Percentiles rank a stretch among this genome's conserved stretches.
These are phyloP conservation scores for Coremacera marginata DNA, from an alignment of 2,888 invertebrate species.

Conservation along the genomic window DNA sequence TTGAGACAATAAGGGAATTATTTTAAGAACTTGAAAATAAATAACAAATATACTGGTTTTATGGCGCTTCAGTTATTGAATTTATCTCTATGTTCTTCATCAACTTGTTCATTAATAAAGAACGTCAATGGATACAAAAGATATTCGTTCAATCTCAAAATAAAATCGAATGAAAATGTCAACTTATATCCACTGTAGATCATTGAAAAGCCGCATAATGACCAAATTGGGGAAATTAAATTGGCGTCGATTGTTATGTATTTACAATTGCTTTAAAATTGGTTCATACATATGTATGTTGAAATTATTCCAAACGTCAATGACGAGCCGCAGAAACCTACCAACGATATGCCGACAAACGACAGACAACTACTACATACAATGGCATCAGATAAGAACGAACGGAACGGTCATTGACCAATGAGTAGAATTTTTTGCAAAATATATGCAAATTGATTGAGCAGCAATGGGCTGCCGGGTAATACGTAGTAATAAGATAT, in stretches of 20 bases:
- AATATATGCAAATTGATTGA: slow-evolving; percentile 6
- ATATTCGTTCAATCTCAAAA: too few species aligned
- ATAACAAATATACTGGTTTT: too few species aligned
- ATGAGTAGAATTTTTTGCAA: slow-evolving; percentile 17
- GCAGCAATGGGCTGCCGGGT: too few species aligned
- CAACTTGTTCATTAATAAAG: too few species aligned
- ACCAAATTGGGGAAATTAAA: slow-evolving; percentile 27
- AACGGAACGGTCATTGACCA: neutral
- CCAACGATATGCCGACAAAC: neutral
- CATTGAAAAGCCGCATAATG: slow-evolving; percentile 5
- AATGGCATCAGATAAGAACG: slow-evolving; percentile 14
- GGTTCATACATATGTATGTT: neutral
- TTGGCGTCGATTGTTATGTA: slow-evolving; percentile 22
- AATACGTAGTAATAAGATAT: neutral
- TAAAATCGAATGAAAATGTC: too few species aligned
- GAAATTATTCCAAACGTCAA: neutral
- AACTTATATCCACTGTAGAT: neutral
- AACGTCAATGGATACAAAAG: too few species aligned
- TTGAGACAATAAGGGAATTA: too few species aligned
- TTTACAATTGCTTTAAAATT: slow-evolving; percentile 14
- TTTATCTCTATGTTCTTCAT: too few species aligned
- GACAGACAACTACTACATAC: neutral
- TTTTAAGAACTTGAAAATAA: too few species aligned
- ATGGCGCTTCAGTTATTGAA: too few species aligned
- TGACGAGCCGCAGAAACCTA: neutral